Conservation (phyloP, 2,797 vertebrate genomes). For the Lycodopsis pacificus region DNA sequence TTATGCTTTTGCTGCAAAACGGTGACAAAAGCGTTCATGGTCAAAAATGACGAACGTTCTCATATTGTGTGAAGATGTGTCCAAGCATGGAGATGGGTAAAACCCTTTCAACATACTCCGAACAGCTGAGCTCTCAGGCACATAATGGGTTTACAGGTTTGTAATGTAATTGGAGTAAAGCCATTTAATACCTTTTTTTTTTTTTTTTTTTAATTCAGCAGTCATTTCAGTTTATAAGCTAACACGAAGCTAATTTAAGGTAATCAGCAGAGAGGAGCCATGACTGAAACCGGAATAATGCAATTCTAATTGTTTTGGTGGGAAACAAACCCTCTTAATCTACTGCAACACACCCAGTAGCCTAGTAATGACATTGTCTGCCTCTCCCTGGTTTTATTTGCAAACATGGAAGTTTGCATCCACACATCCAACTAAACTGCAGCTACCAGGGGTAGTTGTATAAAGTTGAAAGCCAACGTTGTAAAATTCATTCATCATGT, state of each 20-base stretch:
- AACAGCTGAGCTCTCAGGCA: not conserved
- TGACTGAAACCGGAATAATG: not conserved
- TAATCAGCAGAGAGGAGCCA: not conserved
- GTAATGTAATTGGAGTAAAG: not conserved
- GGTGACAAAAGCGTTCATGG: not conserved
- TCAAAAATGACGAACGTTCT: not conserved
- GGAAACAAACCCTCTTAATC: not conserved
- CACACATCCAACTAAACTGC: not conserved
- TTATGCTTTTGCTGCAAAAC: not conserved
- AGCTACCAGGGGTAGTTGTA: not conserved
- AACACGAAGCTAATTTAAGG: not conserved
- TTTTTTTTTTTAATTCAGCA: not conserved
- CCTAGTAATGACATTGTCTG: not conserved
- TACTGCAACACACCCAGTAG: not conserved
- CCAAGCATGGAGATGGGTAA: not conserved
- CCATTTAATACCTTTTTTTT: not conserved
- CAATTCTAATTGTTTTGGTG: not conserved
- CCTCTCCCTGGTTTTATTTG: not conserved
- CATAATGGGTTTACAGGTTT: not conserved
- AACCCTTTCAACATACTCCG: not conserved
- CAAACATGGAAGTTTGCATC: not conserved
- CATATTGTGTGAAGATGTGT: not conserved
- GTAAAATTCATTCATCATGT: not conserved
- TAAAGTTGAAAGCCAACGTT: not conserved
- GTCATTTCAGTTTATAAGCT: not conserved